Percentiles rank a stretch among this genome's conserved stretches.
phyloP scores from a whole-genome alignment of 2,888 invertebrate species.

The Sinodicranocentrus sp. region DNA sequence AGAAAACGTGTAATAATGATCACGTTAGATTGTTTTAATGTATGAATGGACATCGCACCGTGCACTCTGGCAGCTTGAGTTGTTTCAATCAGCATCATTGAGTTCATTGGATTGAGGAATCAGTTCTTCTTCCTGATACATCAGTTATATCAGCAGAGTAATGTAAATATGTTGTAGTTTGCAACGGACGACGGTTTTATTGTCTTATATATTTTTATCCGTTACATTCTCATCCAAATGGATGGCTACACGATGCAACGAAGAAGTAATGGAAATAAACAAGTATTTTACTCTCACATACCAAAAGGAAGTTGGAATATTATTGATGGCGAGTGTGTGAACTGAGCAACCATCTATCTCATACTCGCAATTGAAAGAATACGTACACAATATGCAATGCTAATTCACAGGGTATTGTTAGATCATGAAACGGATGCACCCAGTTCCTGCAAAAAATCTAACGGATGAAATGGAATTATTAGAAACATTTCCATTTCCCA shows the following conservation, averaged over 20 bases:
- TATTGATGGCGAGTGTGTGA: constrained; percentile 44
- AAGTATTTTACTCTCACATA: background rate
- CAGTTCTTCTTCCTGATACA: background rate
- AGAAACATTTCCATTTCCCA: constrained; percentile 45
- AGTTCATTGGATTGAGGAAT: background rate
- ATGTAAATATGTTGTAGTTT: no score
- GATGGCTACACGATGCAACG: constrained; percentile 13
- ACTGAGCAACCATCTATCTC: background rate
- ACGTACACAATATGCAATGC: background rate
- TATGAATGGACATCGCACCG: no score
- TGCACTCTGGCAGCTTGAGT: no score
- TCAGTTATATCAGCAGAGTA: no score
- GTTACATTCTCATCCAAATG: constrained; percentile 11
- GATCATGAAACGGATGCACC: constrained; percentile 55
- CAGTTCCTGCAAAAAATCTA: constrained; percentile 48
- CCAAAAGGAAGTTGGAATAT: constrained; percentile 44
- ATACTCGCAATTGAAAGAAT: no score
- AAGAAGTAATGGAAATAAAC: constrained; percentile 38
- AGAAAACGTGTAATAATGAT: no score
- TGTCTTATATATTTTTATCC: constrained; percentile 20
- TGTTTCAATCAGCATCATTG: background rate
- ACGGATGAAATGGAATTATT: constrained; percentile 44
- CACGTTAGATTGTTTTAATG: background rate
- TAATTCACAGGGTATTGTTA: constrained; percentile 33
- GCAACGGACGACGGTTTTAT: constrained; percentile 18